Conservation (phyloP, 1,140 invertebrate species). For the Euglossa dilemma region DNA sequence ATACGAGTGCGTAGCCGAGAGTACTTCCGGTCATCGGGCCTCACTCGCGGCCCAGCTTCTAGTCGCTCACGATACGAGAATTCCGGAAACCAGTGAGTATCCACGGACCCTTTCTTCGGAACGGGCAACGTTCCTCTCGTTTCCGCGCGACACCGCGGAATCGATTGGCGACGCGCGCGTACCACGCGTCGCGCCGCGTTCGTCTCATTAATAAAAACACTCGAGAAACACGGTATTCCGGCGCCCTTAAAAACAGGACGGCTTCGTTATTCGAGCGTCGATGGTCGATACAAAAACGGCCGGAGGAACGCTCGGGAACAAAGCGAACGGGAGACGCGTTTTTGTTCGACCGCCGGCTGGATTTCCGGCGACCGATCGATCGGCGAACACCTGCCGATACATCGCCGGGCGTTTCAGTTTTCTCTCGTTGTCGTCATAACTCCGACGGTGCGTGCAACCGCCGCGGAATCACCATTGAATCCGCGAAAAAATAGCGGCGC, state of each 20-base stretch:
- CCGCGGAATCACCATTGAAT: slow-evolving; percentile 6
- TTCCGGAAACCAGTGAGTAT: slow-evolving; percentile 83
- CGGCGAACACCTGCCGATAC: slow-evolving; percentile 36
- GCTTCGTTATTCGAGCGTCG: slow-evolving; percentile 4
- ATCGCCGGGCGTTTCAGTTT: slow-evolving; percentile 12
- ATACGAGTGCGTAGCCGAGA: slow-evolving; percentile 88
- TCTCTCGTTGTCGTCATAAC: slow-evolving; percentile 34
- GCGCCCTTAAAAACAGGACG: neutral
- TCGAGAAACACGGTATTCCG: neutral
- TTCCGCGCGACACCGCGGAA: neutral
- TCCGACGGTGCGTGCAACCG: slow-evolving; percentile 10
- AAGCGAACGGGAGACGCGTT: neutral
- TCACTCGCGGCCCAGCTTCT: slow-evolving; percentile 84
- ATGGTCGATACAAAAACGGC: neutral
- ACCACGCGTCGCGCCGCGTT: neutral
- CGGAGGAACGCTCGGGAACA: neutral
- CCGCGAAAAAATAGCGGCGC: slow-evolving; percentile 30
- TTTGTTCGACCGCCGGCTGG: neutral
- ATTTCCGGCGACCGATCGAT: slow-evolving; percentile 34
- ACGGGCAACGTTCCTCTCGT: neutral
- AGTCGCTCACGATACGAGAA: slow-evolving; percentile 83
- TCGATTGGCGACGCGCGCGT: neutral
- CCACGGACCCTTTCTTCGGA: neutral
- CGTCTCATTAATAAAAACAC: slow-evolving; percentile 9
- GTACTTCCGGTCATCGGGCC: slow-evolving; percentile 83